Base-by-base conservation (phyloP, 1,140 invertebrate species). In the Tetramorium alpestre region DNA sequence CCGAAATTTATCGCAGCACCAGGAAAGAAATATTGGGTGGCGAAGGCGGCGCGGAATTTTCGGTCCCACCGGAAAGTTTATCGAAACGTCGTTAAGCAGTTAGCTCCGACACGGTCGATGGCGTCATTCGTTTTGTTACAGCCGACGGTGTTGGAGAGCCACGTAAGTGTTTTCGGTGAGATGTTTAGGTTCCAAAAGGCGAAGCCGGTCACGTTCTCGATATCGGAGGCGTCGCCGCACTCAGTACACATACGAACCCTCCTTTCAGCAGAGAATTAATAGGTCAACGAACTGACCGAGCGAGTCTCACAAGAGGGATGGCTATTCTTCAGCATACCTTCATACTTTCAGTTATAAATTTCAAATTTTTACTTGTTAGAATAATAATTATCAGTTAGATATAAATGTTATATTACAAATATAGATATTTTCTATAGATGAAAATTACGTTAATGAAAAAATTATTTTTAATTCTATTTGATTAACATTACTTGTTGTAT, bases 251-350 rank as follows among this genome's bases (percentile, higher is more conserved):
- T 25, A 65, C 73, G 82, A 70, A 89, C 87, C 86, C 88, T 90
- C 72, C 85, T 93, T 92, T 93, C 91, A 92, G 51, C 89, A 78
- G 76, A 89, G 90, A 93, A 92, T 93, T 92, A 93, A 93, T 92
- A 75, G 92, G 88, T 82, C 90, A 92, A 91, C 87, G 87, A 93
- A 91, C 87, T 86, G 88, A 18, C 47, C 65, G 80, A 85, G n/a
- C 8, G 56, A 49, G 47, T 38, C 44, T 69, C n/a, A 28, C 51
- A 62, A 69, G 25, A 44, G n/a, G 13, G 11, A 44, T 11, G 6
- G 11, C 49, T 47, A 4, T 58, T 54, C 13, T 49, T 44, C 18
- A n/a, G 7, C 7, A 18, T 8, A 28, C 28, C 18, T 54, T 54
- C 25, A 41, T 65, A 65, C 25, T 28, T 10, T 8, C 1, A 41